Conservation (phyloP, 2,888 invertebrate genomes). For the Drosophila barbarae region DNA sequence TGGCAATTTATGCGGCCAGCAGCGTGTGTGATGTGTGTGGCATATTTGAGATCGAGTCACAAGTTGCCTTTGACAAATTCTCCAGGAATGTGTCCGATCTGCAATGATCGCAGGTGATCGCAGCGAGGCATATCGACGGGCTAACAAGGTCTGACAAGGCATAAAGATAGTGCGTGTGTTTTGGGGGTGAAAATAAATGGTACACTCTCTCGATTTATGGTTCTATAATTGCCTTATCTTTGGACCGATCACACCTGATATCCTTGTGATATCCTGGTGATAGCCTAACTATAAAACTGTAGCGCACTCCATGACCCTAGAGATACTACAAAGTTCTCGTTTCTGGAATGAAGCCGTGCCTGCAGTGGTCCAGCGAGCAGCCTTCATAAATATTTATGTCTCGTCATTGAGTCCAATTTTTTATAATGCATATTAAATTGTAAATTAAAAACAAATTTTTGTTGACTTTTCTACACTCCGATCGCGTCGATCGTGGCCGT, state of each 20-base stretch:
- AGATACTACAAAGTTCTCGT: slow-evolving; percentile 1
- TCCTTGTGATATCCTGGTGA: not conserved
- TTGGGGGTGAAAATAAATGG: not conserved
- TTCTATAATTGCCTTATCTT: slow-evolving; percentile 21
- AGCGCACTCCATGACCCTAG: slow-evolving; percentile 23
- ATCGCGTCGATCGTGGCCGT: slow-evolving; percentile 19
- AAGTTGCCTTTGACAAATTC: slow-evolving; percentile 75
- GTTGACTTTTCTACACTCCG: slow-evolving; percentile 70
- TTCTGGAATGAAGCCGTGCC: not conserved
- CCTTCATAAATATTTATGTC: slow-evolving; percentile 72
- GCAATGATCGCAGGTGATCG: slow-evolving; percentile 12
- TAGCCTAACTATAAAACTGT: slow-evolving; percentile 1
- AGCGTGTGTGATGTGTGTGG: slow-evolving; percentile 69
- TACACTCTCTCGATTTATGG: slow-evolving; percentile 15
- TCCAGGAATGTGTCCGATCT: slow-evolving; percentile 56
- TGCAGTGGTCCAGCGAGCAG: slow-evolving; percentile 40
- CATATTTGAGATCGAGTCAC: slow-evolving; percentile 65
- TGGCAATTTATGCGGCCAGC: slow-evolving; percentile 67
- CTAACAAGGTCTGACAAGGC: slow-evolving; percentile 5
- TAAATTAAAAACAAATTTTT: slow-evolving; percentile 73
- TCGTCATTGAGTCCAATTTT: slow-evolving; percentile 72
- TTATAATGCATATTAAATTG: slow-evolving; percentile 74
- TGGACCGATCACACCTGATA: slow-evolving; percentile 33
- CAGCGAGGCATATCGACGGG: slow-evolving; percentile 42
- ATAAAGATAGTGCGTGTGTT: not conserved